These are phyloP conservation scores for Leptodactylus fuscus DNA, from an alignment of 2,113 vertebrate species.

Conservation along the genomic window DNA sequence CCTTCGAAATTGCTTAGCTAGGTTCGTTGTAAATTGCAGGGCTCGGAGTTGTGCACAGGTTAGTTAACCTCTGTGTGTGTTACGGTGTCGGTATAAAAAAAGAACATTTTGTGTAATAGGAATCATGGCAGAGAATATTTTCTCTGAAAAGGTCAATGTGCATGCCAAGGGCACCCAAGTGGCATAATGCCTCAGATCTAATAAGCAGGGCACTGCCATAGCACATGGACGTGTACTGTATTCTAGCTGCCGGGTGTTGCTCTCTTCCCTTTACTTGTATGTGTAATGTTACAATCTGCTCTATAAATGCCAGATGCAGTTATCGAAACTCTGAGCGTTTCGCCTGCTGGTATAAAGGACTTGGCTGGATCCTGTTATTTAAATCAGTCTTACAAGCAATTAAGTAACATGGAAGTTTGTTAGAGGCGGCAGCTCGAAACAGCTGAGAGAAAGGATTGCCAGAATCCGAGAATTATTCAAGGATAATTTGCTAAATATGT, in stretches of 20 bases:
- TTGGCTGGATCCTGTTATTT: slow-evolving; percentile 69
- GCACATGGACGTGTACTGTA: slow-evolving; percentile 59
- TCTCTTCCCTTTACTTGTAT: slow-evolving; percentile 64
- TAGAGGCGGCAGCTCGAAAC: not conserved
- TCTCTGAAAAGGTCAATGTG: slow-evolving; percentile 62
- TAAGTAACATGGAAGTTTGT: slow-evolving; percentile 59
- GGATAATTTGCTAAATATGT: slow-evolving; percentile 8
- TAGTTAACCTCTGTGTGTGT: slow-evolving; percentile 32
- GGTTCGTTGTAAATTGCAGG: slow-evolving; percentile 21
- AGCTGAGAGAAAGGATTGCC: not conserved
- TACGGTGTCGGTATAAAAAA: slow-evolving; percentile 57
- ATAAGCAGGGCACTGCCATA: slow-evolving; percentile 58
- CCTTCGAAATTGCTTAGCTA: slow-evolving; percentile 38
- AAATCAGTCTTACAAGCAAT: slow-evolving; percentile 65
- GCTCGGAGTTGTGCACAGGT: slow-evolving; percentile 16
- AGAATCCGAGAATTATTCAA: not conserved
- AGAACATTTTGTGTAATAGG: slow-evolving; percentile 61
- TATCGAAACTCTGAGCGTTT: slow-evolving; percentile 65
- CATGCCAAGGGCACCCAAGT: slow-evolving; percentile 51
- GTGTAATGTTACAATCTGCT: slow-evolving; percentile 65
- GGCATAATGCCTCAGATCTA: slow-evolving; percentile 60
- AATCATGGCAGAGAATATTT: slow-evolving; percentile 33
- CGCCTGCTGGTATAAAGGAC: slow-evolving; percentile 65
- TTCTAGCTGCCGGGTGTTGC: slow-evolving; percentile 59
- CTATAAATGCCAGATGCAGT: slow-evolving; percentile 68